Evolutionary conservation across 2,113 vertebrate genomes (phyloP).

Genomic region (Pteruthius melanotis): DNA sequence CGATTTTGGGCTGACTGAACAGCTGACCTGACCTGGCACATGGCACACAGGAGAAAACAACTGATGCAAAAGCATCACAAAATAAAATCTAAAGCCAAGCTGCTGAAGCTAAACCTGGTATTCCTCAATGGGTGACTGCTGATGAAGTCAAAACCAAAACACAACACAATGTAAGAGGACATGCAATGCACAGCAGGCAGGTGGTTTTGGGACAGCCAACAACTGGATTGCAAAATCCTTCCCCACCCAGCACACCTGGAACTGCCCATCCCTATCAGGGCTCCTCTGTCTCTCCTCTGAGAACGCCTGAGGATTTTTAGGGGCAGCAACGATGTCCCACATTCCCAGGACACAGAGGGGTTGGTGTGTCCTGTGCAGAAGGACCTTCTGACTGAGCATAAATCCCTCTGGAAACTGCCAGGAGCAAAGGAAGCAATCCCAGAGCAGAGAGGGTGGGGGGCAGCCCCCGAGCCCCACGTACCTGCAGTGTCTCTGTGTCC

Average conservation of each 20-base stretch:
- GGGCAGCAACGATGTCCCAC: background rate
- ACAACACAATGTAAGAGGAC: background rate
- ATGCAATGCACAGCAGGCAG: background rate
- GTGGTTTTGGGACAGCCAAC: background rate
- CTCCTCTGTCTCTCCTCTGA: background rate
- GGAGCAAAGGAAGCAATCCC: background rate
- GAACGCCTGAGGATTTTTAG: background rate
- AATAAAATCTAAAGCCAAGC: background rate
- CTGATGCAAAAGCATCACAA: background rate
- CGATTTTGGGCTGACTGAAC: background rate
- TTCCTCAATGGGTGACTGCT: background rate
- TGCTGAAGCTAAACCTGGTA: background rate
- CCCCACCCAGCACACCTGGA: background rate
- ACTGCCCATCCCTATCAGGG: background rate
- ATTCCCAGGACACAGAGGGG: background rate
- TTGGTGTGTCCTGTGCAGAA: background rate
- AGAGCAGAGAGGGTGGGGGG: background rate
- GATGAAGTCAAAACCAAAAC: background rate
- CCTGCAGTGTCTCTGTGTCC: constrained; percentile 94
- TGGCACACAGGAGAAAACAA: background rate
- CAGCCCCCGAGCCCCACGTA: constrained; percentile 76
- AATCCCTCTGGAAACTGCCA: background rate
- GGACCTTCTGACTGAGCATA: background rate
- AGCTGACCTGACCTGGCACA: background rate
- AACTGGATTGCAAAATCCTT: background rate